Evolutionary conservation across 2,113 vertebrate genomes (phyloP).

Genomic region (Rattus rattus): DNA sequence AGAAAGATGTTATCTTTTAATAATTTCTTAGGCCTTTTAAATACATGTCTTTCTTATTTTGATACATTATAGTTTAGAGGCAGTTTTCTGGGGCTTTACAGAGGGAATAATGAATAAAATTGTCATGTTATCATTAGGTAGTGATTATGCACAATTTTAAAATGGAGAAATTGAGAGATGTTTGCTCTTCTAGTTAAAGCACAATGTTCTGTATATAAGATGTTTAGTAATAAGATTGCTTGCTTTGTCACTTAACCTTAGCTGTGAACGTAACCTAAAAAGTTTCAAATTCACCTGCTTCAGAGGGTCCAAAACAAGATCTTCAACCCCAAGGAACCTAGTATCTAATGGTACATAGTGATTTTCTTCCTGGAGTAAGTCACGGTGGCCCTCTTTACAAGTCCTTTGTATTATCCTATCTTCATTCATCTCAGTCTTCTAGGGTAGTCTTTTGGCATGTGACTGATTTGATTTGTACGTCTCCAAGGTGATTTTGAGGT

Average conservation of each 20-base stretch:
- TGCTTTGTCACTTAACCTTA: background rate
- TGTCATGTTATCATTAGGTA: background rate
- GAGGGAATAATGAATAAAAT: background rate
- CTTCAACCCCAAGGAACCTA: background rate
- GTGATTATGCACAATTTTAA: constrained; percentile 12
- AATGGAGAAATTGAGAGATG: constrained; percentile 24
- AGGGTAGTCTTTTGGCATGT: background rate
- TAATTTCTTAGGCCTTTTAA: background rate
- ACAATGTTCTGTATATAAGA: background rate
- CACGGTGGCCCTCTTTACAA: background rate
- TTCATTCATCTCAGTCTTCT: constrained; percentile 8
- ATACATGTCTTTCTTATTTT: background rate
- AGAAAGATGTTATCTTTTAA: background rate
- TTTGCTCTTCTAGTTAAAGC: background rate
- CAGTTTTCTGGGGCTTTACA: background rate
- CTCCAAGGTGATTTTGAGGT: constrained; percentile 9
- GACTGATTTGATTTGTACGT: constrained; percentile 6
- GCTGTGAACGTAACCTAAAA: constrained; percentile 9
- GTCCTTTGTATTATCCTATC: background rate
- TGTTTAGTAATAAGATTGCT: constrained; percentile 28
- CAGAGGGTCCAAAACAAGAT: background rate
- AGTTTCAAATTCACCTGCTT: background rate
- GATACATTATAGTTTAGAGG: background rate
- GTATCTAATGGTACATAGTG: background rate
- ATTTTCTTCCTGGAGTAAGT: background rate